phyloP scores from a whole-genome alignment of 2,113 vertebrate genomes.

The Collichthys lucidus region DNA sequence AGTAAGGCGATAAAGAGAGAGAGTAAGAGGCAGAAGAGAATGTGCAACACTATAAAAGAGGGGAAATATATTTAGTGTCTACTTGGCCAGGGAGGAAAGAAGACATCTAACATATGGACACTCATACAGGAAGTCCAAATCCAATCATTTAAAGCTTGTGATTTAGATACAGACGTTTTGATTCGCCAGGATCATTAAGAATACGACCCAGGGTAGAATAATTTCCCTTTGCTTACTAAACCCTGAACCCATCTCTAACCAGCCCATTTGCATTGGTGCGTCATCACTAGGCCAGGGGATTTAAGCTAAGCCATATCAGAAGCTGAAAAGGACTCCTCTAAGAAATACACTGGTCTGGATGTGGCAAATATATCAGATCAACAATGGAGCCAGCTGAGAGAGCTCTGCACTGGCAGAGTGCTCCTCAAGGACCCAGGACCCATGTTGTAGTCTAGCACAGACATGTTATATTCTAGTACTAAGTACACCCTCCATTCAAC shows the following conservation, averaged over 20 bases:
- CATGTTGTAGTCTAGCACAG: conserved; percentile 56
- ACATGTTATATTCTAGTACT: conserved; percentile 48
- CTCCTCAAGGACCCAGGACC: conserved; percentile 56
- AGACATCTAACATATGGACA: neutral
- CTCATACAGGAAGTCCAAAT: neutral
- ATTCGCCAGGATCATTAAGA: conserved; percentile 14
- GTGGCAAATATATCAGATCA: conserved; percentile 67
- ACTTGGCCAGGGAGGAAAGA: neutral
- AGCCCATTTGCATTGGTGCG: conserved; percentile 61
- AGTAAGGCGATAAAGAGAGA: conserved; percentile 27
- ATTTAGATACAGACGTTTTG: conserved; percentile 25
- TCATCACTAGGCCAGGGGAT: conserved; percentile 65
- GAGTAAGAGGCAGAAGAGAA: conserved; percentile 6
- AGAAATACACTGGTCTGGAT: conserved; percentile 66
- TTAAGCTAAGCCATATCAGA: conserved; percentile 72
- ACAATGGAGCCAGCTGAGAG: conserved; percentile 56
- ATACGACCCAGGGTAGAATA: neutral
- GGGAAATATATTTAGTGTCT: conserved; percentile 7
- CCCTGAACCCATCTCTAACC: conserved; percentile 47
- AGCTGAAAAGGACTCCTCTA: conserved; percentile 62
- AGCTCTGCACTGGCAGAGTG: conserved; percentile 53
- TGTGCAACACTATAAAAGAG: neutral
- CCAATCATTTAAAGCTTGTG: neutral
- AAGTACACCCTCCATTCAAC: conserved; percentile 54
- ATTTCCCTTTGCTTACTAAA: conserved; percentile 56